Conservation (phyloP, 1,140 invertebrate species). For the Nephila pilipes region DNA sequence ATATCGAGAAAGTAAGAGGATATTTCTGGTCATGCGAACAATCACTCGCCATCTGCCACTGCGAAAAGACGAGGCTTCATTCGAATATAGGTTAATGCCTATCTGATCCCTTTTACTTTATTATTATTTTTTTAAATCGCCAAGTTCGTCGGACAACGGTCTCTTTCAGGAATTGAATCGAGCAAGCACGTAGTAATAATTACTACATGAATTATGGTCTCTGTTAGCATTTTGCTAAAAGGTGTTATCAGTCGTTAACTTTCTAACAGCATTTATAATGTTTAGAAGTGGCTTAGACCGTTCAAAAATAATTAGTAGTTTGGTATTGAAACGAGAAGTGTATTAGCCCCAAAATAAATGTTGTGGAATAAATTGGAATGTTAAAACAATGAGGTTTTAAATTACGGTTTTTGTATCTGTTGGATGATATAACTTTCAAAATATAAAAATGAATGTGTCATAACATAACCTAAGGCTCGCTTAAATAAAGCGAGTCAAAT, state of each 20-base stretch:
- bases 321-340: no score
- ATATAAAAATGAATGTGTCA: no score
- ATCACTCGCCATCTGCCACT: neutral
- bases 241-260: neutral
- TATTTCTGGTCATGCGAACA: neutral
- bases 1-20: constrained; percentile 38
- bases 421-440: no score
- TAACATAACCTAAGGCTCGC: no score
- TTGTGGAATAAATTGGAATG: no score
- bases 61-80: neutral
- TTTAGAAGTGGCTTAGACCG: neutral
- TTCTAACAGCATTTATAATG: neutral
- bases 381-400: no score
- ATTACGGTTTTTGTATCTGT: no score
- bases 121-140: constrained; percentile 15
- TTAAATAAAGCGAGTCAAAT: no score
- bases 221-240: neutral
- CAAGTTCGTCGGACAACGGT: constrained; percentile 1
- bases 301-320: no score
- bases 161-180: neutral
- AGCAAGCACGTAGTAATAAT: neutral
- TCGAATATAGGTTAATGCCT: neutral
- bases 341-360: no score
- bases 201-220: neutral
- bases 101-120: neutral